Conservation (phyloP, 2,797 vertebrate species). For the Sphenopsis melanotis region DNA sequence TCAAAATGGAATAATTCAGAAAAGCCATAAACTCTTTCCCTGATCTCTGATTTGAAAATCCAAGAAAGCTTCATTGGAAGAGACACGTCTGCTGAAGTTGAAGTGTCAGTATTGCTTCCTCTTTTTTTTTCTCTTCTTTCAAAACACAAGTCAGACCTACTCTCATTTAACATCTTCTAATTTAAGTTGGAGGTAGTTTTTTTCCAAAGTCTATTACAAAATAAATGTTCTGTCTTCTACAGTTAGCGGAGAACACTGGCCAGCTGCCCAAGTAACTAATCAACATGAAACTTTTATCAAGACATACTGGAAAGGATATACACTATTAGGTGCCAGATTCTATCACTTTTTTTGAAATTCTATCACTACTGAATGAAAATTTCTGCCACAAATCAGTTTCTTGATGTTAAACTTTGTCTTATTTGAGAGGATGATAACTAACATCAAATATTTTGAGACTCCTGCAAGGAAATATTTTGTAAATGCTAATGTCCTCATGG, state of each 20-base stretch:
- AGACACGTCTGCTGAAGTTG: background rate
- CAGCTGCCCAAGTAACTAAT: conserved; percentile 7
- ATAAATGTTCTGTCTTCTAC: background rate
- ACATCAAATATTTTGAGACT: background rate
- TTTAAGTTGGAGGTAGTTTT: background rate
- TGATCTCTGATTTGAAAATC: background rate
- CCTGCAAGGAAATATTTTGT: background rate
- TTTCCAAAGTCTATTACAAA: background rate
- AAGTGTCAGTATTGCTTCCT: background rate
- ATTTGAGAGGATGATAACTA: background rate
- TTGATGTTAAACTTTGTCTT: background rate
- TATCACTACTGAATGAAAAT: background rate
- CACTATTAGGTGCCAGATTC: background rate
- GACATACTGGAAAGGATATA: background rate
- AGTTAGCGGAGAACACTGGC: background rate
- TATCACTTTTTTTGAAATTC: background rate
- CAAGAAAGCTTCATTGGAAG: background rate
- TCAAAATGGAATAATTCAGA: background rate
- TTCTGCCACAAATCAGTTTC: background rate
- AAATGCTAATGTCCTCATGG: background rate
- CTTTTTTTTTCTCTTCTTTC: background rate
- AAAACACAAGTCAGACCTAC: background rate
- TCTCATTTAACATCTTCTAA: background rate
- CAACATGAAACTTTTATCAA: conserved; percentile 8
- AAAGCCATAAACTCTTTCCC: background rate